These are phyloP conservation scores for Urocitellus parryii DNA, from an alignment of 2,113 vertebrate genomes.

Conservation along the genomic window DNA sequence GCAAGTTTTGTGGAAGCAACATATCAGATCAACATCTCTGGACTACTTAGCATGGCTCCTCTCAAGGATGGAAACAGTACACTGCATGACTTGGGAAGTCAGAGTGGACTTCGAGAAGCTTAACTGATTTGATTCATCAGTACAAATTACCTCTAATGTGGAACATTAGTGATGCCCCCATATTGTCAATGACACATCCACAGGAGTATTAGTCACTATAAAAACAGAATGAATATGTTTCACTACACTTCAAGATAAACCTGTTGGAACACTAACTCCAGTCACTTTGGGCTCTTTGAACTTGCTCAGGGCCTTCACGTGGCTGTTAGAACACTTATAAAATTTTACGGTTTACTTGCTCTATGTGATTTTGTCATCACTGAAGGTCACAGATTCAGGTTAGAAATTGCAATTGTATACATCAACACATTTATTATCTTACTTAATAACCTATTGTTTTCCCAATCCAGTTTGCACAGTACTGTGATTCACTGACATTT, in stretches of 20 bases:
- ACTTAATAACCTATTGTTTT: conserved; percentile 39
- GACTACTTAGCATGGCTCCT: background rate
- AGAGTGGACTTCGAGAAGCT: conserved; percentile 41
- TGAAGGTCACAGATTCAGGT: conserved; percentile 15
- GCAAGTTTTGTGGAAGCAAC: background rate
- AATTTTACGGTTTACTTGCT: conserved; percentile 71
- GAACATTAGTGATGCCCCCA: conserved; percentile 70
- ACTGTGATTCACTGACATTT: background rate
- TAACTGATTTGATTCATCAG: conserved; percentile 74
- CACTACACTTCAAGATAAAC: conserved; percentile 73
- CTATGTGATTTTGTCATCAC: conserved; percentile 67
- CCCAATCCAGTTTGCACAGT: background rate
- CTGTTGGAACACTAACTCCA: conserved; percentile 69
- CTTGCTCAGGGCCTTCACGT: conserved; percentile 59
- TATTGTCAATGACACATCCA: conserved; percentile 67
- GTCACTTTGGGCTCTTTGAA: conserved; percentile 60
- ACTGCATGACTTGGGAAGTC: background rate
- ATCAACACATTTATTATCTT: conserved; percentile 20
- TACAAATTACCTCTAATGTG: conserved; percentile 75
- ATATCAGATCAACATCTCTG: background rate
- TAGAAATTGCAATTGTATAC: conserved; percentile 19
- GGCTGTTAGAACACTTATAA: conserved; percentile 33
- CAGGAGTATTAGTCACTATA: conserved; percentile 73
- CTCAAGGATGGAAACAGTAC: background rate
- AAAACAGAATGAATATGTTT: conserved; percentile 72